phyloP scores from a whole-genome alignment of 2,113 vertebrate genomes.

The Anarhynchus alexandrinus region DNA sequence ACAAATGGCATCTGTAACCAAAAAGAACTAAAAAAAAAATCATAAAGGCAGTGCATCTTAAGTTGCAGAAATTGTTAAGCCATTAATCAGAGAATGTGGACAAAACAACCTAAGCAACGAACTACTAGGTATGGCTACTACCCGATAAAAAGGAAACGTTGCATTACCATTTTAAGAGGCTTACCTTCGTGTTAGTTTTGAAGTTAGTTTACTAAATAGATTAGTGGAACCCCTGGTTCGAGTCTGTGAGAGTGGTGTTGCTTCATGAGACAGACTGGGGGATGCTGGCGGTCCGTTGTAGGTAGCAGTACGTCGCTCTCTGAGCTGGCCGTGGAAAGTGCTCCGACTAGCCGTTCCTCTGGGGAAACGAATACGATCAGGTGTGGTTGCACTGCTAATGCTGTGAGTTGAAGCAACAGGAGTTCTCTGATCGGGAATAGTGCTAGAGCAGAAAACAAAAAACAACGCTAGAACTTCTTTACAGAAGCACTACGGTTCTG shows the following conservation, averaged over 20 bases:
- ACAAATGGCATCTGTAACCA: neutral
- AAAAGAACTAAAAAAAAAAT: neutral
- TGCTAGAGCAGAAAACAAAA: conserved; percentile 66
- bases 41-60: neutral
- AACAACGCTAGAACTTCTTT: neutral
- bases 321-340: conserved; percentile 95
- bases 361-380: conserved; percentile 92
- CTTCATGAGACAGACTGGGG: conserved; percentile 92
- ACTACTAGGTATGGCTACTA: neutral
- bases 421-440: conserved; percentile 85
- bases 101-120: neutral
- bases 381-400: conserved; percentile 88
- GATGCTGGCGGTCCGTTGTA: conserved; percentile 96
- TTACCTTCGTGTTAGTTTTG: conserved; percentile 96
- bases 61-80: neutral
- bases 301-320: conserved; percentile 93
- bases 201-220: conserved; percentile 95
- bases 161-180: neutral
- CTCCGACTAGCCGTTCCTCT: conserved; percentile 91
- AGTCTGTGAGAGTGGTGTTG: conserved; percentile 87
- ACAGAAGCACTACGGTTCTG: neutral
- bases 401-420: conserved; percentile 95
- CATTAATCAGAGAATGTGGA: neutral
- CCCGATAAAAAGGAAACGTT: accelerated
- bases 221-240: conserved; percentile 94